Evolutionary conservation across 2,797 vertebrate species (phyloP), one percentile per base, ranked within the genome.

Genomic region (Haliaeetus vocifer): DNA sequence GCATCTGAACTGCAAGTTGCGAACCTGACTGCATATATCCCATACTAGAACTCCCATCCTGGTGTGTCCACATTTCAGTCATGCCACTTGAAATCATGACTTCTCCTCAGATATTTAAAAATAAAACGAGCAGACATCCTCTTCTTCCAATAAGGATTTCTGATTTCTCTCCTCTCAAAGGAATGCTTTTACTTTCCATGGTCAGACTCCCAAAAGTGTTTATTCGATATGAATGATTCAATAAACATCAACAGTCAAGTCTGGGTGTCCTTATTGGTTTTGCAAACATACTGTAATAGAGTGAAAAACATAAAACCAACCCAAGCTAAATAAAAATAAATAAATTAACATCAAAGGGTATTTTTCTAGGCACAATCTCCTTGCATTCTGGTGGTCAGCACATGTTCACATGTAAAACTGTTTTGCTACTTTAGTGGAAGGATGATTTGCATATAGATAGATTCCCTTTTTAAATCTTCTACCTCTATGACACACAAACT

Each of bases 211-310:
- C 20, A 15, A 58, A 81, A 80, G 42, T 74, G 74, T 91, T 94
- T 75, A 86, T 55, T 75, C 93, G 28, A 62, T 75, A 93, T 80
- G 37, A 80, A 44, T 72, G 33, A 81, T 53, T 82, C 90, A 96
- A 94, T 91, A 86, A 97, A 96, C 49, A 83, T 88, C 42, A 92
- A 59, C 7, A 86, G 65, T 89, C 45, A 76, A 66, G 45, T 89
- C 63, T 59, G 70, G 26, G 56, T 90, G 61, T 92, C 66, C 52
- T 86, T 94, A 71, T 2, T 94, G 50, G 49, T 88, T 90, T 53
- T 95, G 68, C 55, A 94, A 85, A 94, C 49, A 77, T 26, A 45
- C 37, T 50, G 77, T 28, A 92, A 83, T n/a, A 72, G 47, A 25
- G 5, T 58, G 56, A 75, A 92, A 96, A 94, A 42, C 63, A 89